Evolutionary conservation across 2,888 invertebrate species (phyloP).

Genomic region (Disparrhopalites patrizii): DNA sequence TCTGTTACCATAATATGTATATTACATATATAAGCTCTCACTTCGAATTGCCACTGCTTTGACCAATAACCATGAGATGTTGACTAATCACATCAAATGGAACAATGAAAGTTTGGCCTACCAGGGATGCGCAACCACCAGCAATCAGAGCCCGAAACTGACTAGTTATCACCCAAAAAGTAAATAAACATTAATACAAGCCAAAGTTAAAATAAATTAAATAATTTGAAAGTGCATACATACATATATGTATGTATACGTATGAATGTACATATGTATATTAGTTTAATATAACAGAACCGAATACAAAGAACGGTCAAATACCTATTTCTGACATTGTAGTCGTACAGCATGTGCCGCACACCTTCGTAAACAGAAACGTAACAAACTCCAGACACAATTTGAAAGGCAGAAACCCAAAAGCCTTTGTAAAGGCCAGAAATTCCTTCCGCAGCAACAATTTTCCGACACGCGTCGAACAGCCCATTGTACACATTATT

Average conservation of each 20-base stretch:
- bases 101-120: slow-evolving; percentile 91
- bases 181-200: no score
- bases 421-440: slow-evolving; percentile 89
- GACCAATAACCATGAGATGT: slow-evolving; percentile 90
- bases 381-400: slow-evolving; percentile 81
- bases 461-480: slow-evolving; percentile 83
- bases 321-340: slow-evolving; percentile 57
- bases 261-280: no score
- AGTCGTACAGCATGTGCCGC: slow-evolving; percentile 69
- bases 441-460: slow-evolving; percentile 76
- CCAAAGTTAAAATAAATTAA: no score
- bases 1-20: not conserved
- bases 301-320: not conserved
- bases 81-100: slow-evolving; percentile 96
- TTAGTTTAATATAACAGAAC: not conserved
- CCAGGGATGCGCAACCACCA: slow-evolving; percentile 81
- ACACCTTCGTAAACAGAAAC: slow-evolving; percentile 92
- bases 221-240: no score
- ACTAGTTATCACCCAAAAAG: no score
- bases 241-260: no score
- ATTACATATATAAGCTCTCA: slow-evolving; percentile 1
- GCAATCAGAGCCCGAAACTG: slow-evolving; percentile 74
- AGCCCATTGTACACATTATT: slow-evolving; percentile 57
- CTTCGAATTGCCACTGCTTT: slow-evolving; percentile 50
- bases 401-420: slow-evolving; percentile 88